These are phyloP conservation scores for Cochlearius cochlearius DNA, from an alignment of 2,113 vertebrate genomes.

Conservation along the genomic window DNA sequence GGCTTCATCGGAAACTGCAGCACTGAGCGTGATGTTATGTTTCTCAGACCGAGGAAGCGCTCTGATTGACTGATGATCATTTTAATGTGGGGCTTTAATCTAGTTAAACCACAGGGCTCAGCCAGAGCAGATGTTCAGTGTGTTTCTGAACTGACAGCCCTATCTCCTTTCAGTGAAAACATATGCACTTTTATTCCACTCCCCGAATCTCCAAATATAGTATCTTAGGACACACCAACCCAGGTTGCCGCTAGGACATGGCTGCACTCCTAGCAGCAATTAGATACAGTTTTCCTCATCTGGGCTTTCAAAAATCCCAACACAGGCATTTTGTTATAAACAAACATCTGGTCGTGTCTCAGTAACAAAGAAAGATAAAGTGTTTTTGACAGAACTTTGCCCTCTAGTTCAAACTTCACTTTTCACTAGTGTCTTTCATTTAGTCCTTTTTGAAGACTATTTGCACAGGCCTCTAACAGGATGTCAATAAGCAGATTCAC, in stretches of 20 bases:
- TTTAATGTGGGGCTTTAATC: slow-evolving; percentile 38
- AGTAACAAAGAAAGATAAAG: slow-evolving; percentile 56
- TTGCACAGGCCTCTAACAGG: not conserved
- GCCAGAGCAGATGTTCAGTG: slow-evolving; percentile 43
- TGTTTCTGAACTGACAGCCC: slow-evolving; percentile 24
- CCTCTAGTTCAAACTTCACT: slow-evolving; percentile 37
- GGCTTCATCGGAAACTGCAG: slow-evolving; percentile 2
- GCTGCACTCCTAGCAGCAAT: slow-evolving; percentile 9
- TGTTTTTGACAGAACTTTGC: slow-evolving; percentile 50
- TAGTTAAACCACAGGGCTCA: slow-evolving; percentile 30
- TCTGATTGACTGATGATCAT: slow-evolving; percentile 57
- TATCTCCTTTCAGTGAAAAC: slow-evolving; percentile 5
- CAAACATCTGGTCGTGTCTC: slow-evolving; percentile 44
- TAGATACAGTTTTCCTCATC: slow-evolving; percentile 51
- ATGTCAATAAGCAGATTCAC: slow-evolving; percentile 25
- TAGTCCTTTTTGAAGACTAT: slow-evolving; percentile 23
- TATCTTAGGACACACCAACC: not conserved
- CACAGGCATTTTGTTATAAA: slow-evolving; percentile 6
- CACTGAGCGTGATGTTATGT: not conserved
- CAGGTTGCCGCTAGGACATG: not conserved
- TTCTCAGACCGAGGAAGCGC: slow-evolving; percentile 8
- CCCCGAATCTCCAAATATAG: not conserved
- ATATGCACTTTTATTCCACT: not conserved
- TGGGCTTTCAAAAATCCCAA: slow-evolving; percentile 25
- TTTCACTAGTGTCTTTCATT: slow-evolving; percentile 43